Evolutionary conservation across 2,888 invertebrate species (phyloP).

Genomic region (Thysanoteuthis rhombus): DNA sequence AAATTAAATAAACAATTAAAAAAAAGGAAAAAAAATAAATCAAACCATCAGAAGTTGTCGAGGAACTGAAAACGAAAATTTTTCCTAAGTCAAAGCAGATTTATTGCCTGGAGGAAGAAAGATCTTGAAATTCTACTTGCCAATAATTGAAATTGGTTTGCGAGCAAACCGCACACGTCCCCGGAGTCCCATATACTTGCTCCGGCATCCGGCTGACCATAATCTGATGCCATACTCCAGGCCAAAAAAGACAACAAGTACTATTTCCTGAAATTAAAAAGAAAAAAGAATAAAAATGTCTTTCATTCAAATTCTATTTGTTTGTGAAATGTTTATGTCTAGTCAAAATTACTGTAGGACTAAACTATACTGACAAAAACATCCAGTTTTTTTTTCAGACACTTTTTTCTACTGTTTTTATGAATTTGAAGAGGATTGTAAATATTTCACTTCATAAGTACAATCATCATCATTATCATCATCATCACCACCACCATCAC

Average conservation of each 20-base stretch:
- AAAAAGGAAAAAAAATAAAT: no score
- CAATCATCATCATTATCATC: no score
- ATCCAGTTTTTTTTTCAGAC: no score
- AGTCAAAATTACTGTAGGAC: not conserved
- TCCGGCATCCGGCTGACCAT: conserved; percentile 86
- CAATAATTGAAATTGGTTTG: conserved; percentile 87
- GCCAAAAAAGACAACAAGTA: conserved; percentile 83
- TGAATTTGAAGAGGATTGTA: no score
- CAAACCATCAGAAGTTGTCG: no score
- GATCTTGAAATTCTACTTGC: conserved; percentile 70
- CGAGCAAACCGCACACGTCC: conserved; percentile 81
- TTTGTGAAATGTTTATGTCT: not conserved
- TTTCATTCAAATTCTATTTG: not conserved
- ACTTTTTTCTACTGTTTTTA: no score
- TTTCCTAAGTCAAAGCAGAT: not conserved
- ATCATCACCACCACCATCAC: no score
- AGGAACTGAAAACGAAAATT: no score
- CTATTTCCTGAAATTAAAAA: conserved; percentile 74
- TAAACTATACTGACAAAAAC: no score
- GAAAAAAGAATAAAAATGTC: conserved; percentile 13
- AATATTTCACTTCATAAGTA: no score
- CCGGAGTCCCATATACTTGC: conserved; percentile 83
- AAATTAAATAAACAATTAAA: no score
- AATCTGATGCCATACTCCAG: conserved; percentile 81
- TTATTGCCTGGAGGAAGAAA: not conserved